These are phyloP conservation scores for Coelinius sp. DNA, from an alignment of 2,888 invertebrate species.

Conservation along the genomic window DNA sequence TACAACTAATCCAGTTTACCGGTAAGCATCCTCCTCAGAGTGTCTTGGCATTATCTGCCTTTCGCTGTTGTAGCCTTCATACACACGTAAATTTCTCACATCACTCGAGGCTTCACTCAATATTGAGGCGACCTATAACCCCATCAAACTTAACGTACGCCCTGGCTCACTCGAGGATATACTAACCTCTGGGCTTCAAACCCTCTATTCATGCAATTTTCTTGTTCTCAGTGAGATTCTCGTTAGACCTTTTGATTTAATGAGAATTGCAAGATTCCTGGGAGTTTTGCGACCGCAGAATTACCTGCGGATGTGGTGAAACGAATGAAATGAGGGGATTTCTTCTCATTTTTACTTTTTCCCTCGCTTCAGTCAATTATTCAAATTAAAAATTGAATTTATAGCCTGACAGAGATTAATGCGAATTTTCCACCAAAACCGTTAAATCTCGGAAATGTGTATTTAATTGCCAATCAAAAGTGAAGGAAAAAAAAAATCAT, in stretches of 20 bases:
- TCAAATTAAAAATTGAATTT: slow-evolving; percentile 17
- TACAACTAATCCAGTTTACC: slow-evolving; percentile 50
- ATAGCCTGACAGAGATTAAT: slow-evolving; percentile 20
- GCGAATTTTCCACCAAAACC: neutral
- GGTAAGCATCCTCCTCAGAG: slow-evolving; percentile 30
- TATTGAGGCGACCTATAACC: slow-evolving; percentile 46
- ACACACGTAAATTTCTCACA: slow-evolving; percentile 5
- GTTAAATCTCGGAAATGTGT: slow-evolving; percentile 9
- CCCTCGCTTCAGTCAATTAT: neutral
- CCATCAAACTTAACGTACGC: slow-evolving; percentile 42
- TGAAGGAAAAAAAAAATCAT: neutral
- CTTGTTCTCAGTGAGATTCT: neutral
- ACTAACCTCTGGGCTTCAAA: neutral
- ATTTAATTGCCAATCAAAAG: neutral
- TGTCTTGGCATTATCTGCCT: slow-evolving; percentile 5
- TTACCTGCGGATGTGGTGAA: neutral
- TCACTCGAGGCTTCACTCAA: slow-evolving; percentile 40
- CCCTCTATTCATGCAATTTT: neutral
- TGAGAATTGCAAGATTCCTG: neutral
- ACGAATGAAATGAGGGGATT: slow-evolving; percentile 5
- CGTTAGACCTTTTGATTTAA: slow-evolving; percentile 10
- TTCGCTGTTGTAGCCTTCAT: slow-evolving; percentile 12
- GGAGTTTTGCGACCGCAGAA: neutral
- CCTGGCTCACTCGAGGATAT: neutral
- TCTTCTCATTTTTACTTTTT: neutral